Conservation (phyloP, 2,797 vertebrate genomes). For the Sandelia bainsii region DNA sequence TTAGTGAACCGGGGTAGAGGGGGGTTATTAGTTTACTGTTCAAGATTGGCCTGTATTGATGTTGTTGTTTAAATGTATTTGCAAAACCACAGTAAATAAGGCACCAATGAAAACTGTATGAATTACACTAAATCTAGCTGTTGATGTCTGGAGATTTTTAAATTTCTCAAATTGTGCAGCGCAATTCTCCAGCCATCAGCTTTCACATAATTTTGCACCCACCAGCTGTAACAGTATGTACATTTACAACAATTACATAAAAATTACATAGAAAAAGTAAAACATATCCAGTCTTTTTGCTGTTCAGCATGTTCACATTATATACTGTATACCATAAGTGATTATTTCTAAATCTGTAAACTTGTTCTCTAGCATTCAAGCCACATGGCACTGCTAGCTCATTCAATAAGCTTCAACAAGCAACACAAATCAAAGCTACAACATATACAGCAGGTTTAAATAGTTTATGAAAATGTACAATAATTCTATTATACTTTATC, state of each 20-base stretch:
- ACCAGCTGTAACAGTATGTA: constrained; percentile 4
- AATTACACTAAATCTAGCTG: constrained; percentile 10
- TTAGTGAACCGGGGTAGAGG: constrained; percentile 28
- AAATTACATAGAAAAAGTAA: not conserved
- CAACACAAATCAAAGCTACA: not conserved
- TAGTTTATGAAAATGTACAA: constrained; percentile 11
- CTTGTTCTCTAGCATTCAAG: constrained; percentile 3
- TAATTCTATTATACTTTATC: not conserved
- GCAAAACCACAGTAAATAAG: constrained; percentile 14
- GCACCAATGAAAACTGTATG: not conserved
- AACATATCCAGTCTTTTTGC: not conserved
- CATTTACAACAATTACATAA: not conserved
- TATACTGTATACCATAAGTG: not conserved
- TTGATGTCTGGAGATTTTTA: constrained; percentile 11
- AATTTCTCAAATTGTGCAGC: not conserved
- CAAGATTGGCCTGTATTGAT: constrained; percentile 30
- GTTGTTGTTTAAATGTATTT: constrained; percentile 40
- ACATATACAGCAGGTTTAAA: not conserved
- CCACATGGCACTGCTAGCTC: not conserved
- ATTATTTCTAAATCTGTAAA: constrained; percentile 13
- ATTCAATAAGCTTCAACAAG: constrained; percentile 3
- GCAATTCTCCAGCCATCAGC: not conserved
- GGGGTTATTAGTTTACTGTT: constrained; percentile 13
- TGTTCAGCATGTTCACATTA: not conserved
- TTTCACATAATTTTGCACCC: constrained; percentile 9